A percentile compares a stretch with the other conserved stretches of the same genome.
These are phyloP conservation scores for Megalops cyprinoides DNA, from an alignment of 2,797 vertebrate genomes.

Conservation along the genomic window DNA sequence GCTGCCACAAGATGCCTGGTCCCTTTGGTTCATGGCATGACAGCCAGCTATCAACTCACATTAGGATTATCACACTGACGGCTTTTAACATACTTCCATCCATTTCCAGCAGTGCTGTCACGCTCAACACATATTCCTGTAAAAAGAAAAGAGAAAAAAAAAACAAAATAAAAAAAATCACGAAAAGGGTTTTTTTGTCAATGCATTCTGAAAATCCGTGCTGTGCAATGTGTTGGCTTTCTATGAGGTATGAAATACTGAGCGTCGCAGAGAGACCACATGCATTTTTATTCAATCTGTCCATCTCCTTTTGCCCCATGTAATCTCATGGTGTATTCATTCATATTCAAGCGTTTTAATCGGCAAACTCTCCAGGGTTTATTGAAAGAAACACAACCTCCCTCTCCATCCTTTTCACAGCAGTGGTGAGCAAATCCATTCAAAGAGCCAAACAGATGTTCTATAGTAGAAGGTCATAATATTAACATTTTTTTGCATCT, in stretches of 20 bases:
- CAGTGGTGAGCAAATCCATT: background rate
- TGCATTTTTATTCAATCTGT: conserved; percentile 50
- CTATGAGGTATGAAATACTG: conserved; percentile 30
- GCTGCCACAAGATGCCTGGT: conserved; percentile 51
- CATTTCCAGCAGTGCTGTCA: conserved; percentile 56
- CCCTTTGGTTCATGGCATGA: conserved; percentile 71
- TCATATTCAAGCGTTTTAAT: conserved; percentile 45
- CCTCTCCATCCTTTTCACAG: conserved; percentile 17
- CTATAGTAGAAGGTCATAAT: background rate
- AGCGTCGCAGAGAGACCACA: conserved; percentile 35
- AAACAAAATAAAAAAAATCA: conserved; percentile 30
- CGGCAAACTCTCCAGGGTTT: conserved; percentile 8
- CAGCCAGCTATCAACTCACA: conserved; percentile 69
- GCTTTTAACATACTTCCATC: conserved; percentile 68
- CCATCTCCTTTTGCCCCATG: conserved; percentile 32
- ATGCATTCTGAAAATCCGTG: conserved; percentile 45
- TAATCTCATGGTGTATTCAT: background rate
- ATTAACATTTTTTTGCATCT: background rate
- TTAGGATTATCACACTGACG: conserved; percentile 73
- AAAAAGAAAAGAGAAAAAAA: conserved; percentile 19
- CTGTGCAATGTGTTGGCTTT: conserved; percentile 27
- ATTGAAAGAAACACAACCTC: background rate
- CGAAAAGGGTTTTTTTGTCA: conserved; percentile 20
- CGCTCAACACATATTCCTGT: conserved; percentile 48
- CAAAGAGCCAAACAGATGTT: too few species aligned